phyloP scores from a whole-genome alignment of 2,797 vertebrate species.

The Uromys caudimaculatus region DNA sequence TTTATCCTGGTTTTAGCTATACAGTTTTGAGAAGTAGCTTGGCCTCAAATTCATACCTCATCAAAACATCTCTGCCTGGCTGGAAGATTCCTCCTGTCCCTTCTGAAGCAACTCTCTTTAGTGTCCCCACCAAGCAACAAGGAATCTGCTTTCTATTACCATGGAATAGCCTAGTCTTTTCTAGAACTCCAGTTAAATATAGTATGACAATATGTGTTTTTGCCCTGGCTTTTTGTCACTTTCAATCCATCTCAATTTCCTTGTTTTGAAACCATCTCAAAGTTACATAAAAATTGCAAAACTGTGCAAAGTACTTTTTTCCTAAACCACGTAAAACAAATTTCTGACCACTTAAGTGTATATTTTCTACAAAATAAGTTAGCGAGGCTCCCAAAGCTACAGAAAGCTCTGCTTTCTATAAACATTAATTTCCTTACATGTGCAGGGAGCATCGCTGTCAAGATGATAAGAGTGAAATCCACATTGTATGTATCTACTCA shows the following conservation, averaged over 20 bases:
- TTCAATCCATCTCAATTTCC: neutral
- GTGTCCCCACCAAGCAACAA: neutral
- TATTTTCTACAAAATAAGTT: neutral
- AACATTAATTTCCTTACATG: neutral
- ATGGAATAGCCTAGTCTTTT: neutral
- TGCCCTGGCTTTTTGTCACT: neutral
- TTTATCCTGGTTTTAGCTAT: neutral
- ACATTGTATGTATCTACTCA: neutral
- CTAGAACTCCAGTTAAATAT: neutral
- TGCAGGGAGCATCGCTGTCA: neutral
- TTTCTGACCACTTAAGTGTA: neutral
- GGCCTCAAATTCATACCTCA: neutral
- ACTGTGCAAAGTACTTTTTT: neutral
- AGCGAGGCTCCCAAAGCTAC: neutral
- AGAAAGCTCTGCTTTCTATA: neutral
- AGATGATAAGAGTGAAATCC: neutral
- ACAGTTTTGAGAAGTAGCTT: neutral
- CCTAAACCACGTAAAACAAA: neutral
- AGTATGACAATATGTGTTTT: neutral
- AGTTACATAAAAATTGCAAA: constrained; percentile 15
- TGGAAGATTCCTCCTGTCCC: neutral
- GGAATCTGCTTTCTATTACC: neutral
- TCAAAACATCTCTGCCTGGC: neutral
- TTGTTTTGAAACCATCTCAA: neutral
- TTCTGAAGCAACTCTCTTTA: neutral